Evolutionary conservation across 2,888 invertebrate species (phyloP), one percentile per base, ranked within the genome.

Genomic region (Lasioglossum zephyrum): DNA sequence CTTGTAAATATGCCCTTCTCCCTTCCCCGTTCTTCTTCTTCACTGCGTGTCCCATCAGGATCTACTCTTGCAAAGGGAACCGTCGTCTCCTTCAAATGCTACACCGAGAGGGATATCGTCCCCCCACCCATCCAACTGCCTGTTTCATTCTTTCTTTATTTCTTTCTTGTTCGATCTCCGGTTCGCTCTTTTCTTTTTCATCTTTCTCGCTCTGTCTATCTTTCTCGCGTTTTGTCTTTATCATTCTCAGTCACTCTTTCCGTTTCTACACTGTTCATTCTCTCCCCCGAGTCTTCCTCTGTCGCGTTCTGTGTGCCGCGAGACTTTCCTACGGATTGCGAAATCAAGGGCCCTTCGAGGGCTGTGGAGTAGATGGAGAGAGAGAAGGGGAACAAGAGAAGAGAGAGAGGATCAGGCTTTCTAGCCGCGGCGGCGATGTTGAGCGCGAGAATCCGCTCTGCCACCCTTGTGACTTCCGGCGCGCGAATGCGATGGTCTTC

Each of bases 341-440:
- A 94, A 94, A 94, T 94, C 94, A 94, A 94, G 93, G 91, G 92
- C 90, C 90, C 92, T 93, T 90, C 86, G 91, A 89, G 87, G 78
- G 88, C 86, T 77, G 84, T 88, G 88, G 77, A 89, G 87, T 80
- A 79, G 82, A 69, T 60, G 83, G 86, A 85, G 86, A 39, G 74
- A 77, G 87, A 44, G 87, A 53, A 41, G 41, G 41, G 41, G 8
- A 41, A 41, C 41, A 41, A 41, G 41, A 41, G 41, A 41, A 8
- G 70, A 6, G 87, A 47, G 74, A 69, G 73, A 77, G 31, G 41
- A 26, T 18, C 57, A 36, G 39, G 18, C 31, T 77, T 47, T n/a
- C 53, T 11, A 36, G 26, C 31, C 18, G 73, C 44, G 66, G 66
- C 47, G 36, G n/a, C 16, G 44, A 47, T 44, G 47, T 26, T 31